Conservation (phyloP, 2,888 invertebrate genomes). For the Pherbina coryleti region DNA sequence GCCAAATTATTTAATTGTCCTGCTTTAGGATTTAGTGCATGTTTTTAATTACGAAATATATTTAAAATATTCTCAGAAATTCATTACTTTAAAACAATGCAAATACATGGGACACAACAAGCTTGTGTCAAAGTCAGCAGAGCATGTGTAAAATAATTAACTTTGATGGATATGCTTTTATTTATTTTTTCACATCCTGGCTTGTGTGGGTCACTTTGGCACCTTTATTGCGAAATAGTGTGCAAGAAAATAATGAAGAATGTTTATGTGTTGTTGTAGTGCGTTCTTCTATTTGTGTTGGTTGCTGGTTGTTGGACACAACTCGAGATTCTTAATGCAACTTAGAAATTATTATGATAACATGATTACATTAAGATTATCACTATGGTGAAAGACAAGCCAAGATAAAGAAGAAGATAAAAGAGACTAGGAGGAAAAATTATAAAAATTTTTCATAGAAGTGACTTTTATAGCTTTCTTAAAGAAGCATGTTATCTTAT, state of each 20-base stretch:
- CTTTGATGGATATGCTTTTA: neutral
- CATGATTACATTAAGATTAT: too few relatives aligned
- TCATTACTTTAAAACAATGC: neutral
- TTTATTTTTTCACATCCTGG: too few relatives aligned
- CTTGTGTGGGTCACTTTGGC: neutral
- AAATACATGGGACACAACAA: neutral
- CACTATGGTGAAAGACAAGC: too few relatives aligned
- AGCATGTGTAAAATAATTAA: constrained; percentile 11
- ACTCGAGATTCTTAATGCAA: too few relatives aligned
- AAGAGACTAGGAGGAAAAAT: too few relatives aligned
- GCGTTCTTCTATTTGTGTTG: neutral
- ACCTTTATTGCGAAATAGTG: neutral
- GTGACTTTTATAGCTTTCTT: too few relatives aligned
- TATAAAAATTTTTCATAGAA: too few relatives aligned
- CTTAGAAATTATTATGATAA: too few relatives aligned
- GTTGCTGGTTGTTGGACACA: too few relatives aligned
- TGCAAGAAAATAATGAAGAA: neutral
- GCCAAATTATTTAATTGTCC: constrained; percentile 13
- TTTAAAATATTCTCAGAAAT: too few relatives aligned
- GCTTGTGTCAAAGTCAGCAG: neutral
- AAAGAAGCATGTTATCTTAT: too few relatives aligned
- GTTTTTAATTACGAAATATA: neutral
- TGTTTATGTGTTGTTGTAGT: neutral
- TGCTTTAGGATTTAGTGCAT: neutral
- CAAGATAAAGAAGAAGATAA: too few relatives aligned